Conservation (phyloP, 2,888 invertebrate species). For the Pollenia amentaria region DNA sequence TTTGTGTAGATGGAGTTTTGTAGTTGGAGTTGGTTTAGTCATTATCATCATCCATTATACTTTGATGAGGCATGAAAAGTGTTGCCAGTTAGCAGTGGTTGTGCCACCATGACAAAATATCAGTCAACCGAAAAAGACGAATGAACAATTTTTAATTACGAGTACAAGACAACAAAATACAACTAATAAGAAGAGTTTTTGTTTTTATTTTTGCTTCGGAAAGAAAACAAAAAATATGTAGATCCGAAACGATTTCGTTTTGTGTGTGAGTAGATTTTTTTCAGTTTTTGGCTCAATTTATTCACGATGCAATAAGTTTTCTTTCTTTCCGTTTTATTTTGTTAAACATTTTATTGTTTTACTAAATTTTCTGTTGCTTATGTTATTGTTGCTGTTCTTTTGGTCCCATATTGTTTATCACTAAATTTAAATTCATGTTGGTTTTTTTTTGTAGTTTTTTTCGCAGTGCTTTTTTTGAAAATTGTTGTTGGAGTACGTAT, state of each 20-base stretch:
- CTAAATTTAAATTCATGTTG: constrained; percentile 70
- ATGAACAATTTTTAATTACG: constrained; percentile 49
- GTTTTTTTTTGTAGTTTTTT: constrained; percentile 16
- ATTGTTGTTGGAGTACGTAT: constrained; percentile 12
- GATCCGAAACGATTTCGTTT: constrained; percentile 36
- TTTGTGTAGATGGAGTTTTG: neutral
- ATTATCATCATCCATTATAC: constrained; percentile 59
- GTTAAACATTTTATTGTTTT: constrained; percentile 5
- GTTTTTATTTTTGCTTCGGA: neutral
- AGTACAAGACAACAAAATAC: constrained; percentile 14
- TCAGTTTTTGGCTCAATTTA: constrained; percentile 48
- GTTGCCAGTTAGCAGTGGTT: constrained; percentile 59
- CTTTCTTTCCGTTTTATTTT: constrained; percentile 52
- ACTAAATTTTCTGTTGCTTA: neutral
- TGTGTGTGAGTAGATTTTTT: constrained; percentile 32
- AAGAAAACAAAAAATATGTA: constrained; percentile 16
- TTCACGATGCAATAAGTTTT: constrained; percentile 54
- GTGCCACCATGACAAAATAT: constrained; percentile 55
- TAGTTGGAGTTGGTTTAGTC: constrained; percentile 39
- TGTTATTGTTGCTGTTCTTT: constrained; percentile 11
- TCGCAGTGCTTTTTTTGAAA: constrained; percentile 10
- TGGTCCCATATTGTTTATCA: constrained; percentile 66
- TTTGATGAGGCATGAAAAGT: constrained; percentile 73
- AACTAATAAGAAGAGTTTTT: constrained; percentile 37
- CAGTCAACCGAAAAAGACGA: constrained; percentile 66